Base-by-base conservation (phyloP, 1,140 invertebrate species). In the Listronotus bonariensis region DNA sequence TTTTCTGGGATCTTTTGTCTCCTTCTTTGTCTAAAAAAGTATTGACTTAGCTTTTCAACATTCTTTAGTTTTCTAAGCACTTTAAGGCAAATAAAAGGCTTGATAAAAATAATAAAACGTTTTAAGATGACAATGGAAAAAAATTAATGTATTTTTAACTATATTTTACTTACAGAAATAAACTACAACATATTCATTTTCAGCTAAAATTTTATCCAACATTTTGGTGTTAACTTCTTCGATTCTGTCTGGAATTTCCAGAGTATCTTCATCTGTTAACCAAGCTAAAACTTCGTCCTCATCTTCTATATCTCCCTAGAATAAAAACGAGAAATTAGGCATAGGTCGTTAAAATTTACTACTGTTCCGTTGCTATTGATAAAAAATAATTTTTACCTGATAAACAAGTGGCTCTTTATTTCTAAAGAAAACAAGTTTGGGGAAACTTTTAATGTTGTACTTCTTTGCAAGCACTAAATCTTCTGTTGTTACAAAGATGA, bases 401-500 rank as follows among this genome's bases (percentile, higher is more conserved):
- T 70, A 73, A 54, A 92, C 80, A 31, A 95, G 80, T 6, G 90
- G 91, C 75, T 93, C 91, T 72, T 90, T 93, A 77, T 96, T 96
- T 73, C 93, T 85, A 80, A 96, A 97, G 81, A 97, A 91, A 10
- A 92, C 92, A 31, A 97, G 80, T 38, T 89, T 85, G 20, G 95
- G 94, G 80, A 94, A 93, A 65, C 81, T 85, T 73, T 90, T 93
- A 69, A 96, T 89, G 67, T 89, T 89, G 71, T 93, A 86, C 78
- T 93, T 93, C 78, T 93, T 94, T 0, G 93, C 93, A 46, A 93
- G 79, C 1, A 78, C 76, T 3, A 83, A 82, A 76, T 96, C 93
- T 80, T 95, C 92, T 0, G 94, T 96, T 26, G 93, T 96, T 0
- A 96, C 92, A 78, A 97, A 96, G 58, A 95, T 90, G 65, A 96